Evolutionary conservation across 2,888 invertebrate genomes (phyloP).

Genomic region (Fragum sueziense): DNA sequence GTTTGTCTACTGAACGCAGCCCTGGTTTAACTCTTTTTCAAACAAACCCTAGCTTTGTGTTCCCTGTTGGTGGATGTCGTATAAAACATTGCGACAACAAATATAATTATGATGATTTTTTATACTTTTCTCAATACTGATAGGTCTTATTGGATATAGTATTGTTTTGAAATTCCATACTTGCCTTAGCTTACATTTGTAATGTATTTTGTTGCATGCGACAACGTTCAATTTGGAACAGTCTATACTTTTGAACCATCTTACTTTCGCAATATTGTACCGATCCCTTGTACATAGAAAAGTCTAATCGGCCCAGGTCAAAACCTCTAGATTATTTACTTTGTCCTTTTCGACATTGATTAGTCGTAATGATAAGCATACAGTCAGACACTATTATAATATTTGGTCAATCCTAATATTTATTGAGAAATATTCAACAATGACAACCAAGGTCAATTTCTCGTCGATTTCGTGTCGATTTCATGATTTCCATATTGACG

Average conservation of each 20-base stretch:
- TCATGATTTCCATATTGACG: not conserved
- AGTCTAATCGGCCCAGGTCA: too few relatives aligned
- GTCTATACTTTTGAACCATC: not conserved
- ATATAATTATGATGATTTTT: not conserved
- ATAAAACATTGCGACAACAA: not conserved
- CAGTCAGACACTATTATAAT: too few relatives aligned
- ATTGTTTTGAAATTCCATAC: not conserved
- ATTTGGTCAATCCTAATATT: not conserved
- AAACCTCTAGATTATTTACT: too few relatives aligned
- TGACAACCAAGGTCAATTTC: too few relatives aligned
- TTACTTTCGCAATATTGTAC: too few relatives aligned
- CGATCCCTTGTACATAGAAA: too few relatives aligned
- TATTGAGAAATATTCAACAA: not conserved
- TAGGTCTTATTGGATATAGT: not conserved
- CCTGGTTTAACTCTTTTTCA: not conserved
- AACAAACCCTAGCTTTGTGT: too few relatives aligned
- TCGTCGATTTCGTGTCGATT: not conserved
- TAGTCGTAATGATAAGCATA: too few relatives aligned
- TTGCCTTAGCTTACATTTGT: not conserved
- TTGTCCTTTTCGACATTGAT: too few relatives aligned
- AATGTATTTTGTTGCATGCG: not conserved
- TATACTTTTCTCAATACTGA: not conserved
- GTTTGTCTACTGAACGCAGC: not conserved
- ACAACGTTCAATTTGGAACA: not conserved
- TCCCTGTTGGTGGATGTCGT: not conserved